Conservation (phyloP, 35 echinoderm and acorn worm species). For the Patiria miniata region DNA sequence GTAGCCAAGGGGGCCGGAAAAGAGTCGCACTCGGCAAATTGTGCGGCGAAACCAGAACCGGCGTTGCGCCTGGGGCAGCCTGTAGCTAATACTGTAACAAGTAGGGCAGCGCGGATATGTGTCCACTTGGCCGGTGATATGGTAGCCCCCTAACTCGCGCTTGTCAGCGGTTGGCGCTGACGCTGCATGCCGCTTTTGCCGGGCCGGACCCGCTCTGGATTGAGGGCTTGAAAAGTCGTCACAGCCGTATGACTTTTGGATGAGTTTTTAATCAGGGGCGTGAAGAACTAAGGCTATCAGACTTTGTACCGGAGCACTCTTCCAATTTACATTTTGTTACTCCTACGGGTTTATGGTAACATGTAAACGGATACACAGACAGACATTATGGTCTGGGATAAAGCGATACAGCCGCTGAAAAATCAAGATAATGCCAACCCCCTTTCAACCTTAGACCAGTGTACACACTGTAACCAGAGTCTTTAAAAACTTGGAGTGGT, state of each 20-base stretch:
- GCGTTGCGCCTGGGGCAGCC: conserved; percentile 4
- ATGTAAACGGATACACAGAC: background rate
- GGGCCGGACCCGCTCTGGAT: background rate
- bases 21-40: conserved; percentile 17
- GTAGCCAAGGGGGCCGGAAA: background rate
- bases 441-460: too few species aligned
- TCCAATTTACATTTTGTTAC: background rate
- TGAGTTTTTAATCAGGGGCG: conserved; percentile 30
- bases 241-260: conserved; percentile 30
- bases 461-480: too few species aligned
- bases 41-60: conserved; percentile 29
- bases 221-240: conserved; percentile 15
- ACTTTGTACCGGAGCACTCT: background rate
- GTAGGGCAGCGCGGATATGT: conserved; percentile 23
- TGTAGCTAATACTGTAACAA: conserved; percentile 31
- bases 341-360: background rate
- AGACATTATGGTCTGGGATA: too few species aligned
- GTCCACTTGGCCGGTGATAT: conserved; percentile 12
- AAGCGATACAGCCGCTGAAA: too few species aligned
- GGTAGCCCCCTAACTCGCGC: background rate
- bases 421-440: too few species aligned
- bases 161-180: background rate
- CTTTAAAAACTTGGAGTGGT: too few species aligned
- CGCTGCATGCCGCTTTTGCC: too few species aligned
- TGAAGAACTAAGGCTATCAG: conserved; percentile 25